These are phyloP conservation scores for Sisyra nigra DNA, from an alignment of 2,888 invertebrate species.

Conservation along the genomic window DNA sequence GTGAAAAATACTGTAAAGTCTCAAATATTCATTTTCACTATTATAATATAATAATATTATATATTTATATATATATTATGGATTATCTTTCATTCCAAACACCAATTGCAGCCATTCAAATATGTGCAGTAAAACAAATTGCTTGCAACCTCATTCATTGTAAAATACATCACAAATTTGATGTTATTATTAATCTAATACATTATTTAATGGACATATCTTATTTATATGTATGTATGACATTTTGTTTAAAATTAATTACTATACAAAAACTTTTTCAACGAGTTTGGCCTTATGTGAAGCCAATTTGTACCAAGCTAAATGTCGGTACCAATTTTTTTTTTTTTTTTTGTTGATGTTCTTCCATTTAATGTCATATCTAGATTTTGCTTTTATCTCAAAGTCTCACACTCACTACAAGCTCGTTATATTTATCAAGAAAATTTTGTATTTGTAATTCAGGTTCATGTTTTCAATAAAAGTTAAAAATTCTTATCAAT, in stretches of 20 bases:
- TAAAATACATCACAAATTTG: slow-evolving; percentile 24
- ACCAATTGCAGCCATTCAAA: slow-evolving; percentile 23
- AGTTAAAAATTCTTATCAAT: too few species aligned
- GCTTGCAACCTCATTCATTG: slow-evolving; percentile 16
- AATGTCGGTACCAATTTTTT: too few species aligned
- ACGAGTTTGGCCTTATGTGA: background rate
- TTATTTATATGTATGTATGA: slow-evolving; percentile 6
- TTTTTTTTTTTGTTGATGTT: too few species aligned
- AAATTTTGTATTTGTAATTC: too few species aligned
- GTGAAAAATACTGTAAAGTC: slow-evolving; percentile 20
- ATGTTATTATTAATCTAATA: slow-evolving; percentile 16
- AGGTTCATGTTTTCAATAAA: too few species aligned
- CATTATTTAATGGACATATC: slow-evolving; percentile 8
- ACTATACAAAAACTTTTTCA: slow-evolving; percentile 7
- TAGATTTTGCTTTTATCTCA: too few species aligned
- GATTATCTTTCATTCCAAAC: slow-evolving; percentile 25
- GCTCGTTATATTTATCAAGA: too few species aligned
- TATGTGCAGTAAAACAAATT: slow-evolving; percentile 14
- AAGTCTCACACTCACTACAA: too few species aligned
- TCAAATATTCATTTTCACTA: slow-evolving; percentile 17
- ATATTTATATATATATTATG: slow-evolving; percentile 19
- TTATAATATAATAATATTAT: slow-evolving; percentile 18
- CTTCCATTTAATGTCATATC: too few species aligned
- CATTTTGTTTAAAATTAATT: slow-evolving; percentile 6
- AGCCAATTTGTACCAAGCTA: background rate